These are phyloP conservation scores for Triplophysa bombifrons DNA, from an alignment of 2,797 vertebrate species.

Conservation along the genomic window DNA sequence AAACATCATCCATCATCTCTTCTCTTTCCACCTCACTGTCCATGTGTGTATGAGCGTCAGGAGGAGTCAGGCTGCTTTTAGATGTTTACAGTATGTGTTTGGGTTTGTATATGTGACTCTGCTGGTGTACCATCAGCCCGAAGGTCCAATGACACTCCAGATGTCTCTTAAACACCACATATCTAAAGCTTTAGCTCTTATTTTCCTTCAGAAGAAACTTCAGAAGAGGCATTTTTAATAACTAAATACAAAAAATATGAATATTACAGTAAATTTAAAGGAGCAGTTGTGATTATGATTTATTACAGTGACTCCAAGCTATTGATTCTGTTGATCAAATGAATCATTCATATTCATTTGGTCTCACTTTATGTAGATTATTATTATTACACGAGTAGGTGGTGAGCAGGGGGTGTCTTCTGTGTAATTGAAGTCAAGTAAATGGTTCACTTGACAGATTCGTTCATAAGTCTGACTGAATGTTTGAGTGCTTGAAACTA, in stretches of 20 bases:
- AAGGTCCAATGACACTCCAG: neutral
- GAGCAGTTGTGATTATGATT: neutral
- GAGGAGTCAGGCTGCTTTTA: conserved; percentile 1
- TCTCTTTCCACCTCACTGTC: conserved; percentile 1
- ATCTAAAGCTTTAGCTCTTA: neutral
- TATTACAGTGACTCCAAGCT: neutral
- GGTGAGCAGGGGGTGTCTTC: no score
- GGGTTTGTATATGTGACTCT: conserved; percentile 18
- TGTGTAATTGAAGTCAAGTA: no score
- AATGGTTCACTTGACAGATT: no score
- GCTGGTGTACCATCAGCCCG: neutral
- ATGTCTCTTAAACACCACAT: conserved; percentile 12
- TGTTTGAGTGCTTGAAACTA: no score
- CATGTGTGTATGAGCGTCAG: neutral
- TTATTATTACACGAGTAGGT: no score
- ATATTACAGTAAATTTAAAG: neutral
- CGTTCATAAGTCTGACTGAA: no score
- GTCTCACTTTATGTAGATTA: no score
- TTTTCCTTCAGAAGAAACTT: neutral
- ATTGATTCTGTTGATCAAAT: no score
- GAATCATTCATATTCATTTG: no score
- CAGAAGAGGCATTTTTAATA: neutral
- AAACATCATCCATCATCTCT: conserved; percentile 17
- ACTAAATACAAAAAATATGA: neutral
- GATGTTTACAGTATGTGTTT: conserved; percentile 22